Evolutionary conservation across 1,140 invertebrate genomes (phyloP).

Genomic region (Odontomachus brunneus): DNA sequence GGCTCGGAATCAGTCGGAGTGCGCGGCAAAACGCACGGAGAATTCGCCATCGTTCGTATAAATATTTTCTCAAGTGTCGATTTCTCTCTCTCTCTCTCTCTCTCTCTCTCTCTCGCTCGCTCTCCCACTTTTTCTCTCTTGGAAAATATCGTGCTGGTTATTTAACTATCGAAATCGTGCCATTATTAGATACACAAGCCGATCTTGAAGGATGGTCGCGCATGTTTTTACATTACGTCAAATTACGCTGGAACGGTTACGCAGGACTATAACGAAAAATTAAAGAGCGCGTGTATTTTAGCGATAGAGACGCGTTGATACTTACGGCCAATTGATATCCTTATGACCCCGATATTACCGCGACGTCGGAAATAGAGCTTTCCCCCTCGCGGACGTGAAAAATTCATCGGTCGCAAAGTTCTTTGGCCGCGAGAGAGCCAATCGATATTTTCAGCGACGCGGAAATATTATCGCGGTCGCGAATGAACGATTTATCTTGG

Average conservation of each 20-base stretch:
- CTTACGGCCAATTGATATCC: constrained; percentile 3
- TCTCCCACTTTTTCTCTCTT: no score
- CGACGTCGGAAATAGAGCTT: constrained; percentile 23
- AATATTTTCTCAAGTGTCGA: constrained; percentile 40
- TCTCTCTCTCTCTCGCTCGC: no score
- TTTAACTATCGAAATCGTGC: constrained; percentile 11
- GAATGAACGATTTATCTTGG: constrained; percentile 41
- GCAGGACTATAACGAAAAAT: constrained; percentile 1
- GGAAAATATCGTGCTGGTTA: constrained; percentile 19
- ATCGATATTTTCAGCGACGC: constrained; percentile 24
- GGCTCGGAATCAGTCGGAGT: constrained; percentile 9
- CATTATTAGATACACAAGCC: no score
- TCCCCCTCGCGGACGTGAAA: constrained; percentile 7
- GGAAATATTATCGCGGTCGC: constrained; percentile 33
- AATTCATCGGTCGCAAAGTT: constrained; percentile 30
- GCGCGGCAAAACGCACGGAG: background rate
- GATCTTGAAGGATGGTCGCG: no score
- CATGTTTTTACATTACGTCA: background rate
- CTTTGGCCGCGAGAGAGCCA: background rate
- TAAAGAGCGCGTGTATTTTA: constrained; percentile 19
- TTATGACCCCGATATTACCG: constrained; percentile 17
- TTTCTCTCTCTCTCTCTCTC: no score
- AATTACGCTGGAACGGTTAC: background rate
- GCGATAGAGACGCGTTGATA: background rate
- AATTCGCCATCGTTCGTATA: background rate